Evolutionary conservation across 2,113 vertebrate species (phyloP).

Genomic region (crab-eating macaque (Macaca fascicularis)): DNA sequence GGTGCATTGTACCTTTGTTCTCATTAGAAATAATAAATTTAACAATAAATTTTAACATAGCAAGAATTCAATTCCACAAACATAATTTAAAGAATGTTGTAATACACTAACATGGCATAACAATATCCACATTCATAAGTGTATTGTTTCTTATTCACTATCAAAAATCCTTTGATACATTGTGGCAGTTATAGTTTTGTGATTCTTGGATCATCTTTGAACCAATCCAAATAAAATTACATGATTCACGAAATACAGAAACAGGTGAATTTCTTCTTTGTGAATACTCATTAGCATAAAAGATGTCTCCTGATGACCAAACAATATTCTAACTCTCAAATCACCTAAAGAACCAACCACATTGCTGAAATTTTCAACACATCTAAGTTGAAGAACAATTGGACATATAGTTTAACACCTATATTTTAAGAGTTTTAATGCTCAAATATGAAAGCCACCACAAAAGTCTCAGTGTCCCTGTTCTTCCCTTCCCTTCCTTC

Average conservation of each 20-base stretch:
- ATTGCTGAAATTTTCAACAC: neutral
- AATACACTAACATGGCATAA: neutral
- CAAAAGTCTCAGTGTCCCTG: neutral
- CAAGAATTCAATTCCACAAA: conserved; percentile 32
- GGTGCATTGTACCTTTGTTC: too few species aligned
- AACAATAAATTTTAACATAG: neutral
- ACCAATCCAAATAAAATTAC: conserved; percentile 4
- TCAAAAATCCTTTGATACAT: conserved; percentile 26
- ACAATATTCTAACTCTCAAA: neutral
- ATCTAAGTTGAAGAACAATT: neutral
- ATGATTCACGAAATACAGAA: neutral
- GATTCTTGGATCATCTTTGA: neutral
- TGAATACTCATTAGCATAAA: neutral
- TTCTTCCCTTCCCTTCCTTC: neutral
- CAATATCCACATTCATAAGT: neutral
- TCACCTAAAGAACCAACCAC: neutral
- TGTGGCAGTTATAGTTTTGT: neutral
- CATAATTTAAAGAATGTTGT: neutral
- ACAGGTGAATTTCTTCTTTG: neutral
- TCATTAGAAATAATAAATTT: conserved; percentile 18
- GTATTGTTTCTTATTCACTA: neutral
- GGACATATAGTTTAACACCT: neutral
- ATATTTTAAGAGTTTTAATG: neutral
- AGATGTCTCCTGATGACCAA: neutral
- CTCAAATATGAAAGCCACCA: neutral